A percentile compares a stretch with the other conserved stretches of the same genome.
Evolutionary conservation across 1,140 invertebrate species (phyloP).

Genomic region (Euglossa dilemma): DNA sequence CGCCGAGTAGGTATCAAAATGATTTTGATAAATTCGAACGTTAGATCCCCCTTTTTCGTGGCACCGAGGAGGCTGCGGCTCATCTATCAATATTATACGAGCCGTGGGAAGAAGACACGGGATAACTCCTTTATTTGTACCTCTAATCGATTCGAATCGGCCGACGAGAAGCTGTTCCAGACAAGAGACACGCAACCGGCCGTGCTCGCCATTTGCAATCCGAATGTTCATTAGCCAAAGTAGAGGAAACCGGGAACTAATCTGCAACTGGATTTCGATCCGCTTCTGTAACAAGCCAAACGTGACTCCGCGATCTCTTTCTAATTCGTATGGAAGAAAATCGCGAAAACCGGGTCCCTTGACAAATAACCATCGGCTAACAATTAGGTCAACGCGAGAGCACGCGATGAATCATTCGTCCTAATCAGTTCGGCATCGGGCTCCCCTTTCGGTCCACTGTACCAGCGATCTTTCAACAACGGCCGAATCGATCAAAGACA

Average conservation of each 20-base stretch:
- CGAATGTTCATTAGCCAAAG: neutral
- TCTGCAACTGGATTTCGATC: neutral
- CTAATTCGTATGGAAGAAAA: neutral
- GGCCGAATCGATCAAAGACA: constrained; percentile 30
- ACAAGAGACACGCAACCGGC: constrained; percentile 2
- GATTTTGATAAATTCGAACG: constrained; percentile 76
- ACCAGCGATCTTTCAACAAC: neutral
- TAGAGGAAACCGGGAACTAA: neutral
- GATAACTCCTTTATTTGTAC: constrained; percentile 56
- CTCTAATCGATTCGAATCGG: constrained; percentile 63
- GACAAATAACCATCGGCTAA: neutral
- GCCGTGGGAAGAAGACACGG: constrained; percentile 64
- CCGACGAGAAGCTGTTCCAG: constrained; percentile 14
- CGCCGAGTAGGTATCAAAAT: constrained; percentile 71
- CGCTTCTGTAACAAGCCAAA: neutral
- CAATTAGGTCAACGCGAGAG: neutral
- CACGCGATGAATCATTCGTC: neutral
- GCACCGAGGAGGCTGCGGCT: constrained; percentile 58
- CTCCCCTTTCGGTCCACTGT: neutral
- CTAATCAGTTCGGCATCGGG: neutral
- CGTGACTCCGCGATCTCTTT: no score
- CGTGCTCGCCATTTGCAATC: neutral
- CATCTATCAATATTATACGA: constrained; percentile 77
- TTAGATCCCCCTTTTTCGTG: constrained; percentile 57
- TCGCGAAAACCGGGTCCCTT: neutral